phyloP scores from a whole-genome alignment of 2,797 vertebrate species.

The Sternotherus odoratus region DNA sequence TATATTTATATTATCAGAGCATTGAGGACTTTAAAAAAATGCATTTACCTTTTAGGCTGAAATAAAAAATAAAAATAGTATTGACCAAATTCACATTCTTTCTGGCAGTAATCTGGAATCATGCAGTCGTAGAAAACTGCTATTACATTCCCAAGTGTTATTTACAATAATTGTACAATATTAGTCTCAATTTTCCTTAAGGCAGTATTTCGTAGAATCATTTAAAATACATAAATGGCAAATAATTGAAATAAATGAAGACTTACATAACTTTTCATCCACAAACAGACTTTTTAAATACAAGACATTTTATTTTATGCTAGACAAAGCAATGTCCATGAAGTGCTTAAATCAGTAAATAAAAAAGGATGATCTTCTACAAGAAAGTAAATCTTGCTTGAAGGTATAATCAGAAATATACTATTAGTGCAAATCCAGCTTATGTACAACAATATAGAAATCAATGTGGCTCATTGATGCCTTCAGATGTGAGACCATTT shows the following conservation, averaged over 20 bases:
- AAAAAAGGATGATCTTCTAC: constrained; percentile 58
- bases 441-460: constrained; percentile 30
- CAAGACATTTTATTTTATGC: constrained; percentile 29
- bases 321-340: background rate
- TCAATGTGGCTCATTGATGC: background rate
- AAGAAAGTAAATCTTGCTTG: constrained; percentile 59
- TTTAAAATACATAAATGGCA: constrained; percentile 51
- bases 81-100: constrained; percentile 3
- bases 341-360: constrained; percentile 53
- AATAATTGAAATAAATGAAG: constrained; percentile 25
- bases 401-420: constrained; percentile 49
- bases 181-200: constrained; percentile 43
- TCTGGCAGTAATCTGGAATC: background rate
- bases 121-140: background rate
- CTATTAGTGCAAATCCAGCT: constrained; percentile 50
- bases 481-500: constrained; percentile 13
- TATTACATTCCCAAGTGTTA: background rate
- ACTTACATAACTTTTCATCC: constrained; percentile 30
- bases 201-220: background rate
- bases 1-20: background rate
- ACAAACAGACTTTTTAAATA: constrained; percentile 7
- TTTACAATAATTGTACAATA: constrained; percentile 27
- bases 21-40: background rate
- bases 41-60: background rate
- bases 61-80: background rate